Base-by-base conservation (phyloP, 53 echinoderm and acorn worm genomes). In the Paelopatides confundens region DNA sequence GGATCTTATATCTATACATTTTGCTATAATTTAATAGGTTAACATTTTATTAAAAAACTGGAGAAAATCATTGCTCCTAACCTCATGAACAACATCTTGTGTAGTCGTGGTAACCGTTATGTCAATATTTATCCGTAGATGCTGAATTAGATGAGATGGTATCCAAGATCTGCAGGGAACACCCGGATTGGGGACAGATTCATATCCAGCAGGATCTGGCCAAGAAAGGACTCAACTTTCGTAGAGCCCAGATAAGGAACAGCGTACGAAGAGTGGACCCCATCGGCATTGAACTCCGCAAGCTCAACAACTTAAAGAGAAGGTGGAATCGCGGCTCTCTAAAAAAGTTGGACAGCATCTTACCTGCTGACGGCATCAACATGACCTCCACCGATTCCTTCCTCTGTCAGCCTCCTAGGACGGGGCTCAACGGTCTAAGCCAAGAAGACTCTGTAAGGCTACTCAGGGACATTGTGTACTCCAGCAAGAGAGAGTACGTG, bases 251-350 rank as follows among this genome's bases (percentile, higher is more conserved):
- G 49, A 32, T 79, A 21, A 79, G 79, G 53, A 79, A 79, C 49
- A 79, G 79, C 33, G 79, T 79, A 21, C 79, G 79, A 28, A 50
- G 79, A 18, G 79, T 79, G 27, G 79, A 79, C 51, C 79, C 79
- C 33, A 51, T 79, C 21, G 79, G 79, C 7, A 79, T 79, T 15
- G 79, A 79, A 53, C 34, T 79, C 31, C 54, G 79, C 26, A 79
- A 79, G 51, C 79, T 79, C 26, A 79, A 79, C 53, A 52, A 53
- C 33, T 3, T 79, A 21, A 79, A 79, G 52, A n/a, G 43, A 15
- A 50, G 79, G 29, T 79, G 79, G 79, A 79, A 79, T 34, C 79
- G 79, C 21, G 79, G 79, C 27, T 79, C 79, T 15, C 31, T 79
- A 53, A 79, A 79, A 21, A 79, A 50, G 4, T 52, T 79, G 49